Evolutionary conservation across 2,113 vertebrate species (phyloP).

Genomic region (Thoracochromis brauschi): DNA sequence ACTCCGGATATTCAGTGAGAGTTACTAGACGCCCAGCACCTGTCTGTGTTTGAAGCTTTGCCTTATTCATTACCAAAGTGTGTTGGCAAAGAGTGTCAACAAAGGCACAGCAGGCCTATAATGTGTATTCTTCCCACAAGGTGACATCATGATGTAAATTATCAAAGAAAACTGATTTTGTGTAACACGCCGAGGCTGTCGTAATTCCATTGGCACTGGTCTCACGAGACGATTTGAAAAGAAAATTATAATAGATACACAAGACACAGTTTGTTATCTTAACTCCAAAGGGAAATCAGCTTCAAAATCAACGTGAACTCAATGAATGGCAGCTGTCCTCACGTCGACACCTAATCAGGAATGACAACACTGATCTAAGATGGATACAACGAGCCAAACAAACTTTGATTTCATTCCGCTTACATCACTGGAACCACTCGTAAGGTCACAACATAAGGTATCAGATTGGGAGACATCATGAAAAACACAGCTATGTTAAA

Average conservation of each 20-base stretch:
- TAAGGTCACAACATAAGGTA: conserved; percentile 43
- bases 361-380: conserved; percentile 47
- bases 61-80: conserved; percentile 64
- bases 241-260: conserved; percentile 52
- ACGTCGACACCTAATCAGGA: conserved; percentile 35
- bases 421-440: conserved; percentile 51
- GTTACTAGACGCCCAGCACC: conserved; percentile 49
- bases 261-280: conserved; percentile 48
- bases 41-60: conserved; percentile 59
- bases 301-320: conserved; percentile 34
- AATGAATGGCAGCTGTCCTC: conserved; percentile 62
- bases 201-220: conserved; percentile 46
- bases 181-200: conserved; percentile 26
- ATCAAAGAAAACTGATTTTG: conserved; percentile 63
- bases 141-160: conserved; percentile 66
- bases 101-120: conserved; percentile 52
- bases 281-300: conserved; percentile 58
- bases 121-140: conserved; percentile 61
- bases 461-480: conserved; percentile 32
- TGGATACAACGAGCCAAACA: conserved; percentile 41
- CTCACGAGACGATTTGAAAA: conserved; percentile 58
- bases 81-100: conserved; percentile 53
- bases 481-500: conserved; percentile 54
- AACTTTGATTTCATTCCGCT: conserved; percentile 60
- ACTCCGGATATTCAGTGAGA: conserved; percentile 45